Evolutionary conservation across 2,888 invertebrate genomes (phyloP), one percentile per base, ranked within the genome.

Genomic region (Pollenia labialis): DNA sequence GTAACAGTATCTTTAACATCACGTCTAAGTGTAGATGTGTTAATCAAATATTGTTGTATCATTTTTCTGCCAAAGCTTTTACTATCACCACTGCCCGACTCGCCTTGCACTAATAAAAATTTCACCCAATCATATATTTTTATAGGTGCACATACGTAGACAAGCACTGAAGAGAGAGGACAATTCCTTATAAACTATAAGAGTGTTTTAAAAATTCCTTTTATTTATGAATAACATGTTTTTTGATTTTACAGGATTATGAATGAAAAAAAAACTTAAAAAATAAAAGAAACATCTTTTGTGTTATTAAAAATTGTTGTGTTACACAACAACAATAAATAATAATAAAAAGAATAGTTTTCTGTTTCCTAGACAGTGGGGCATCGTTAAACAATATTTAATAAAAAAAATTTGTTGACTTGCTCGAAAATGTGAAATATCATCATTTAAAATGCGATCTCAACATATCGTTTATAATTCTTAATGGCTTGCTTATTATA

Each of bases 41-140:
- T 84, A 84, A 84, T 87, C 81, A 74, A 87, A 87, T 84, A 81
- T 77, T 69, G 54, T 81, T 81, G 84, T 68, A 62, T 50, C 54
- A 81, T 68, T 68, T 80, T 68, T 64, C 68, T 72, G 58, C 66
- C 72, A 46, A 72, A 54, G 54, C 56, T 72, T 80, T 71, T 44
- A 32, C 52, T 54, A 14, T 12, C 44, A 14, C 66, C n/a, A 32
- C 23, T 23, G 23, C 23, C n/a, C 58, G 68, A 42, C 50, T 18
- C 50, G n/a, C 79, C 69, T 48, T 56, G 48, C n/a, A 40, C 48
- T 68, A 32, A 16, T 23, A 44, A 32, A 32, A n/a, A 54, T 12
- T 14, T 16, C 18, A 23, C 6, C 46, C 9, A 42, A 10, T 12
- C 18, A n/a, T 1, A 23, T 12, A 56, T 14, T 16, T 14, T 2